Conservation (phyloP, 2,113 vertebrate genomes). For the Ophiodon elongatus region DNA sequence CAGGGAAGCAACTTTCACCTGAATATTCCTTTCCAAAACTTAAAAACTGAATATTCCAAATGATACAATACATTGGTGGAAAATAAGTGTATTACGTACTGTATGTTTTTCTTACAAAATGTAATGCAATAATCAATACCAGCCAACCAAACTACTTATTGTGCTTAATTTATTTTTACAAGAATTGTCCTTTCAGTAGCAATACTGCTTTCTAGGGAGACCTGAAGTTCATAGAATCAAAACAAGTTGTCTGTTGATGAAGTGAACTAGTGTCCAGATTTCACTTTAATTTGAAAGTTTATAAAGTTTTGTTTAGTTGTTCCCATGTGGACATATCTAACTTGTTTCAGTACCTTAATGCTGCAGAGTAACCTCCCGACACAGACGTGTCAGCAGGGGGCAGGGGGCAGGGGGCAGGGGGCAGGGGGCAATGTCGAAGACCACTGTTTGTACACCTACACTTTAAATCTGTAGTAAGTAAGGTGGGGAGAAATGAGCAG, state of each 20-base stretch:
- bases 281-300: neutral
- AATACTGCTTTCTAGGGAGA: no score
- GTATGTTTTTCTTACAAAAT: neutral
- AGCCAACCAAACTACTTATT: no score
- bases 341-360: neutral
- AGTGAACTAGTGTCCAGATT: neutral
- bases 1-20: neutral
- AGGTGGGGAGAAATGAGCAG: neutral
- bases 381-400: neutral
- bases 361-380: neutral
- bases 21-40: neutral
- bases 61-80: neutral
- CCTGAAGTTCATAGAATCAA: neutral
- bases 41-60: neutral
- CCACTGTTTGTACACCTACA: no score
- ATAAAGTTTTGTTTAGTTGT: neutral
- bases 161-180: neutral
- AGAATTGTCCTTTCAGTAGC: neutral
- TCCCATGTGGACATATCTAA: neutral
- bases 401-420: no score
- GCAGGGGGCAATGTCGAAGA: neutral
- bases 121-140: neutral
- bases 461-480: no score
- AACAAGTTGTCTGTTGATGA: neutral
- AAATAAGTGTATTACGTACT: no score